These are phyloP conservation scores for Carposina sasakii DNA, from an alignment of 1,140 invertebrate genomes.

Conservation along the genomic window DNA sequence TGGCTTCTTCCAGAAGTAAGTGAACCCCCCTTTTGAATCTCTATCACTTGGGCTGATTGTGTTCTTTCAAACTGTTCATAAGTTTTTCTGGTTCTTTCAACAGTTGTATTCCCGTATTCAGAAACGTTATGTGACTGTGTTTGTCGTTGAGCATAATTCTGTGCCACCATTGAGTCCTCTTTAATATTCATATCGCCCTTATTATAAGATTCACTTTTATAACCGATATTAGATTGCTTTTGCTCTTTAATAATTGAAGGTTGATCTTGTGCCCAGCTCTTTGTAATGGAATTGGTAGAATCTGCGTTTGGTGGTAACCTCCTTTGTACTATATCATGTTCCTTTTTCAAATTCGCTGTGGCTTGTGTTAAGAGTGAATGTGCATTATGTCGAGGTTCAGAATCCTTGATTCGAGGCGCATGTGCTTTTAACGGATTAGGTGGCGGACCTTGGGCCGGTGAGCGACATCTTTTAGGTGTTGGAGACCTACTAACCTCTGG, in stretches of 20 bases:
- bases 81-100: conserved; percentile 75
- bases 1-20: conserved; percentile 49
- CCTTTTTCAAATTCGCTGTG: conserved; percentile 45
- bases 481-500: conserved; percentile 74
- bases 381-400: conserved; percentile 23
- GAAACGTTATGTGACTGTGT: conserved; percentile 62
- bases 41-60: conserved; percentile 75
- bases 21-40: conserved; percentile 72
- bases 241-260: conserved; percentile 47
- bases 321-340: conserved; percentile 40
- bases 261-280: conserved; percentile 42
- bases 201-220: conserved; percentile 50
- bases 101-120: conserved; percentile 72
- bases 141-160: conserved; percentile 60
- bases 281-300: conserved; percentile 31
- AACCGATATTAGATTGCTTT: conserved; percentile 50
- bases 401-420: conserved; percentile 72
- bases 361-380: conserved; percentile 45
- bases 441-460: conserved; percentile 76
- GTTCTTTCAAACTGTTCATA: conserved; percentile 77
- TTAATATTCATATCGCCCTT: conserved; percentile 53
- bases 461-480: conserved; percentile 72
- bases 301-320: conserved; percentile 29
- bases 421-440: conserved; percentile 74
- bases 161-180: conserved; percentile 55